These are phyloP conservation scores for Salticus scenicus DNA, from an alignment of 2,888 invertebrate species.

Conservation along the genomic window DNA sequence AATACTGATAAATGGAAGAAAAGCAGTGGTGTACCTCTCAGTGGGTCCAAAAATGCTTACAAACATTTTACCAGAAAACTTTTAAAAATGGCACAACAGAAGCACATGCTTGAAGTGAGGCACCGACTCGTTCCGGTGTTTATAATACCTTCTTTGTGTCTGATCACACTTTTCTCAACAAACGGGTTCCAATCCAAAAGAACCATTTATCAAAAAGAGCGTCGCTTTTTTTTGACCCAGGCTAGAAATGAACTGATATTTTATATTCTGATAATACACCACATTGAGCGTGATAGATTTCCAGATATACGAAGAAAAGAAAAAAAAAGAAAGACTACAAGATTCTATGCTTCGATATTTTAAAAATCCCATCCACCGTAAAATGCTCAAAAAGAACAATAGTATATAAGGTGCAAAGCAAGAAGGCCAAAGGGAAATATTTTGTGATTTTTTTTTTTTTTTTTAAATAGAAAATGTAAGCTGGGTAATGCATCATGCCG, in stretches of 20 bases:
- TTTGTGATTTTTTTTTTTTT: conserved; percentile 47
- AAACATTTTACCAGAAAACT: conserved; percentile 52
- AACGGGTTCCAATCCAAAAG: conserved; percentile 37
- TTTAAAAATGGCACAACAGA: conserved; percentile 19
- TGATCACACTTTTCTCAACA: conserved; percentile 23
- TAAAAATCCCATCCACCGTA: conserved; percentile 36
- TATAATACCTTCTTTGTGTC: conserved; percentile 48
- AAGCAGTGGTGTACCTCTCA: not conserved
- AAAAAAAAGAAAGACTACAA: not conserved
- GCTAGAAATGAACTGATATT: conserved; percentile 64
- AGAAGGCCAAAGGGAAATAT: conserved; percentile 49
- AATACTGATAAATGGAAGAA: no score
- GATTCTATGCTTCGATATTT: conserved; percentile 32
- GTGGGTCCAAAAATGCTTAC: conserved; percentile 3
- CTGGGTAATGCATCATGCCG: conserved; percentile 52
- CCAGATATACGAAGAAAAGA: conserved; percentile 15
- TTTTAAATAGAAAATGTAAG: conserved; percentile 35
- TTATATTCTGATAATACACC: conserved; percentile 65
- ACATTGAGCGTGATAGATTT: conserved; percentile 59
- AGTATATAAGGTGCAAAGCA: conserved; percentile 18
- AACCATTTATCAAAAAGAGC: conserved; percentile 55
- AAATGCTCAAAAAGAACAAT: conserved; percentile 65
- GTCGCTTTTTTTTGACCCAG: conserved; percentile 32
- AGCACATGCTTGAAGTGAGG: conserved; percentile 1
- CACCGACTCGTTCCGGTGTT: conserved; percentile 8